Conservation (phyloP, 1,140 invertebrate genomes). For the Leptonema lineaticorne region DNA sequence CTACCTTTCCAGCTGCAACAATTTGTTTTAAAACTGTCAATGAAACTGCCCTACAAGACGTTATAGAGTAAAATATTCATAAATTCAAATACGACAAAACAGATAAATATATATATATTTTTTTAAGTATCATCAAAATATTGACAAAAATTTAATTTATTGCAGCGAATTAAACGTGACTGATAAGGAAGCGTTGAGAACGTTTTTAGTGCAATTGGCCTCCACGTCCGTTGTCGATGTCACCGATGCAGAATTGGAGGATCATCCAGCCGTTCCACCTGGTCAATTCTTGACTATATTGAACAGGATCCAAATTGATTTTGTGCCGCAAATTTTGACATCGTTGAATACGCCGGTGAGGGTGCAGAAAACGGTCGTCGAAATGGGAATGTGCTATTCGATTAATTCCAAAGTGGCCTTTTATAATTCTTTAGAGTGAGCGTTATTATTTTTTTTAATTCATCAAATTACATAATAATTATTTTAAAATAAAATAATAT, state of each 20-base stretch:
- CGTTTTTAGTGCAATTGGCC: conserved; percentile 21
- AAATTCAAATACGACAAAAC: too few relatives aligned
- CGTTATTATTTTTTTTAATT: neutral
- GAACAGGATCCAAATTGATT: conserved; percentile 22
- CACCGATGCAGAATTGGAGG: conserved; percentile 23
- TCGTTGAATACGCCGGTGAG: conserved; percentile 48
- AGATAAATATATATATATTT: neutral
- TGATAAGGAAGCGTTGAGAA: conserved; percentile 20
- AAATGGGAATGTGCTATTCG: conserved; percentile 65
- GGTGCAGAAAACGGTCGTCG: conserved; percentile 58
- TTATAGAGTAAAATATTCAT: conserved; percentile 27
- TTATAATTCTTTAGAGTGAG: conserved; percentile 49
- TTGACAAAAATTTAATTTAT: neutral
- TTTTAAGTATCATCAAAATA: neutral
- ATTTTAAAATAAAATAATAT: neutral
- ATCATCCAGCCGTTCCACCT: conserved; percentile 26
- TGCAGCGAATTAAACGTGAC: conserved; percentile 20
- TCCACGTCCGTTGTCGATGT: conserved; percentile 16
- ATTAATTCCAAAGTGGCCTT: conserved; percentile 60
- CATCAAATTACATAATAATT: neutral
- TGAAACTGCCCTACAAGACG: conserved; percentile 23
- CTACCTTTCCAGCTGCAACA: conserved; percentile 63
- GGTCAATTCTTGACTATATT: conserved; percentile 24
- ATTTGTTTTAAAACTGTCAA: conserved; percentile 49
- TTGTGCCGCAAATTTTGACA: conserved; percentile 46